Base-by-base conservation (phyloP, 1,140 invertebrate genomes). In the Leptinotarsa defecta region DNA sequence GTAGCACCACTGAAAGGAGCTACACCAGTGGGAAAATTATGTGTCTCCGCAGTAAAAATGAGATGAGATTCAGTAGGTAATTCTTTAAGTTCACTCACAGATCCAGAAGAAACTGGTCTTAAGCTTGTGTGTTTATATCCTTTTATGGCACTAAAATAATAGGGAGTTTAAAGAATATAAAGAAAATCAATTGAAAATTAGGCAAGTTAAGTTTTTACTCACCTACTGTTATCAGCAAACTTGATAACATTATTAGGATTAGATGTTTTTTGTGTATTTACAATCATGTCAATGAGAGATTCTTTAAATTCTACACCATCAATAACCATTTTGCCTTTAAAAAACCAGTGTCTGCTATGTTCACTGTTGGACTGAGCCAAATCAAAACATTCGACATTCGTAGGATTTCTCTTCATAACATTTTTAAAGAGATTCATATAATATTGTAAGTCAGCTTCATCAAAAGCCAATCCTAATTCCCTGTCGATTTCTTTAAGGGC, bases 31-130 rank as follows among this genome's bases (percentile, higher is more conserved):
- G 98, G 98, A 89, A 99, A 99, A 84, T 99, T 99, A 85, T 99
- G 98, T 0, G 98, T 99, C 88, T 99, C 98, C 0, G 98, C 98
- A 8, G 98, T 99, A 81, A 99, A 99, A 82, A 98, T 97, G n/a
- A 99, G 91, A 87, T 99, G 95, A 6, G 93, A 92, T n/a, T 91
- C 88, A 0, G 88, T 85, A 11, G 87, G 79, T 49, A 89, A 83
- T 61, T 89, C 77, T 13, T 86, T 77, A 64, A 98, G 90, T 77
- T 88, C 83, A 74, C 94, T 93, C 0, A 94, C 89, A 48, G 84
- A 86, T 13, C 91, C 88, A 24, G 91, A 85, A 52, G 82, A 84
- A 3, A 80, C 83, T 1, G 96, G 94, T 69, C 88, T 85, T 48
- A 96, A 82, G 75, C 89, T 87, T 34, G 88, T 86, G 17, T 95